Evolutionary conservation across 2,888 invertebrate species (phyloP), one percentile per base, ranked within the genome.

Genomic region (Busseola fusca): DNA sequence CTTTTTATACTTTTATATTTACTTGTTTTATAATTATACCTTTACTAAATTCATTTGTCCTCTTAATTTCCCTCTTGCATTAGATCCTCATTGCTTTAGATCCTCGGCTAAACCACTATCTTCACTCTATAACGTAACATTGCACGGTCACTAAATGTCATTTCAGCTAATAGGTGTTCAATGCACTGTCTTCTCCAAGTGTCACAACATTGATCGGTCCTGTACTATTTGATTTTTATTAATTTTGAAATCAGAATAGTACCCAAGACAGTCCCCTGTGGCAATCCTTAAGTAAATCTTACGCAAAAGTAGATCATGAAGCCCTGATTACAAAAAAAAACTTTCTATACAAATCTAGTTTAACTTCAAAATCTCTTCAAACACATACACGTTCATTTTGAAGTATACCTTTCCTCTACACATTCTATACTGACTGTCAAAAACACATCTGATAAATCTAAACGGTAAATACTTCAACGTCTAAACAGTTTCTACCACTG

Each of bases 401-500:
- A 70, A 75, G 64, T 59, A n/a, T n/a, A 72, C 74, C 66, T 74
- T 68, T 72, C 62, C 66, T 42, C 45, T n/a, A 65, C 50, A 68
- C 34, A 74, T 80, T 69, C 66, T 57, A 74, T 62, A 50, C 65
- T 40, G 69, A 65, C 76, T 75, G 80, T 76, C 84, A 80, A 63
- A 82, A 73, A 70, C 78, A 82, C 78, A 72, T 76, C 83, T 85
- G 82, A 82, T 81, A 84, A 83, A 83, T 84, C 82, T 72, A 77
- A 83, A 80, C 76, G 79, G 75, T 82, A 85, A 85, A 79, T 81
- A 87, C 82, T 75, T 72, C 42, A 50, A 64, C 64, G n/a, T 59
- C 71, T 76, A 66, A 62, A 62, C 62, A 57, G 10, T 27, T 25
- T 42, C 1, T 34, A 27, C 0, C 21, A 52, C 10, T 34, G 18